phyloP scores from a whole-genome alignment of 2,888 invertebrate genomes.

The Himalopsyche japonica region DNA sequence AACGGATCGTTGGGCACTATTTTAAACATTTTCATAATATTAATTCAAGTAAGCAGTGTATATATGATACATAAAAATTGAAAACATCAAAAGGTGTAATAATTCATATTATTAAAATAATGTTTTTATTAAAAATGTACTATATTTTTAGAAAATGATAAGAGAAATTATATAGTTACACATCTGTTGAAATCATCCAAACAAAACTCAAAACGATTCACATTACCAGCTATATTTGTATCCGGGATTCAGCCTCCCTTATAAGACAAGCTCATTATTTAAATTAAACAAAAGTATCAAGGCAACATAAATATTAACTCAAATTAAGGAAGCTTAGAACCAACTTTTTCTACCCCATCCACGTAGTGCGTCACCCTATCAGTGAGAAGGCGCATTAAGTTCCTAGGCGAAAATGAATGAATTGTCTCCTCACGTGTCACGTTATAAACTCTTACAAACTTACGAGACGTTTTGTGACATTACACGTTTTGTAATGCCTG shows the following conservation, averaged over 20 bases:
- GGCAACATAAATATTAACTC: constrained; percentile 4
- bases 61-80: too few relatives aligned
- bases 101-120: too few relatives aligned
- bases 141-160: too few relatives aligned
- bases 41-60: too few relatives aligned
- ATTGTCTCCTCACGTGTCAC: constrained; percentile 38
- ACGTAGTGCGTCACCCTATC: background rate
- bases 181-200: too few relatives aligned
- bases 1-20: too few relatives aligned
- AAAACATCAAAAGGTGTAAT: too few relatives aligned
- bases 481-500: constrained; percentile 39
- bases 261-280: background rate
- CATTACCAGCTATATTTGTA: background rate
- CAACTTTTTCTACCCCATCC: constrained; percentile 1
- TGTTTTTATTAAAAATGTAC: too few relatives aligned
- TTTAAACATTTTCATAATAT: too few relatives aligned
- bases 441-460: constrained; percentile 37
- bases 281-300: background rate
- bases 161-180: too few relatives aligned
- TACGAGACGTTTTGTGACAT: constrained; percentile 40
- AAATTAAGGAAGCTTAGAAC: background rate
- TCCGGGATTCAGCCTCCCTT: background rate
- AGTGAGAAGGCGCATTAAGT: background rate
- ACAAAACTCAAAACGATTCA: too few relatives aligned
- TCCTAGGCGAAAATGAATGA: constrained; percentile 32